These are phyloP conservation scores for Sebastiscus tertius DNA, from an alignment of 2,797 vertebrate species.

Conservation along the genomic window DNA sequence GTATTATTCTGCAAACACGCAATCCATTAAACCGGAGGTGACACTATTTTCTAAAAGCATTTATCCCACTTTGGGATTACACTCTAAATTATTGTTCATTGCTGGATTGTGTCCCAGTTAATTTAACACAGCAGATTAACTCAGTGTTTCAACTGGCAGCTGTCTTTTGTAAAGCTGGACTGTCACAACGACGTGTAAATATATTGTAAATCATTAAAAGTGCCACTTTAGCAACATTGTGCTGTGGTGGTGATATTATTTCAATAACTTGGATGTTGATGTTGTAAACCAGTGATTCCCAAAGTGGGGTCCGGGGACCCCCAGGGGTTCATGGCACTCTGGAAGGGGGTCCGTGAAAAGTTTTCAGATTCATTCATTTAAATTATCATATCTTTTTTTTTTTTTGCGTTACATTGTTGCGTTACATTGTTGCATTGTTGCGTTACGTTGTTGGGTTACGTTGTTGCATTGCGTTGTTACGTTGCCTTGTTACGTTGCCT, in stretches of 20 bases:
- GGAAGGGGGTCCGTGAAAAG: too few species aligned
- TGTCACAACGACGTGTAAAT: constrained; percentile 33
- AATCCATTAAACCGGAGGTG: not conserved
- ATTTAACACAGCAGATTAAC: constrained; percentile 5
- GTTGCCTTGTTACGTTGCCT: too few species aligned
- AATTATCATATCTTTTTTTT: too few species aligned
- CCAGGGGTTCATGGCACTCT: too few species aligned
- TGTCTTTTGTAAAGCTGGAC: constrained; percentile 6
- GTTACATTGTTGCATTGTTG: too few species aligned
- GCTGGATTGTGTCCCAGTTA: constrained; percentile 13
- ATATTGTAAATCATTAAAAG: constrained; percentile 44
- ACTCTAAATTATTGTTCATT: constrained; percentile 23
- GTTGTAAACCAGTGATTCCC: not conserved
- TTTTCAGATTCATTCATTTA: too few species aligned
- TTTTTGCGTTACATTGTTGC: too few species aligned
- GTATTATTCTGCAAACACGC: constrained; percentile 7
- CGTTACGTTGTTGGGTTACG: too few species aligned
- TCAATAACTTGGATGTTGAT: not conserved
- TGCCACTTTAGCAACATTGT: not conserved
- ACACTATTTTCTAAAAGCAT: not conserved
- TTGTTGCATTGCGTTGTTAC: rapidly evolving
- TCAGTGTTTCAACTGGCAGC: constrained; percentile 6
- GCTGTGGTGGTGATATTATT: not conserved
- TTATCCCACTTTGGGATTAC: constrained; percentile 15
- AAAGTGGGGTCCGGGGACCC: too few species aligned